phyloP scores from a whole-genome alignment of 2,113 vertebrate genomes.

The Coptodon rendalli region DNA sequence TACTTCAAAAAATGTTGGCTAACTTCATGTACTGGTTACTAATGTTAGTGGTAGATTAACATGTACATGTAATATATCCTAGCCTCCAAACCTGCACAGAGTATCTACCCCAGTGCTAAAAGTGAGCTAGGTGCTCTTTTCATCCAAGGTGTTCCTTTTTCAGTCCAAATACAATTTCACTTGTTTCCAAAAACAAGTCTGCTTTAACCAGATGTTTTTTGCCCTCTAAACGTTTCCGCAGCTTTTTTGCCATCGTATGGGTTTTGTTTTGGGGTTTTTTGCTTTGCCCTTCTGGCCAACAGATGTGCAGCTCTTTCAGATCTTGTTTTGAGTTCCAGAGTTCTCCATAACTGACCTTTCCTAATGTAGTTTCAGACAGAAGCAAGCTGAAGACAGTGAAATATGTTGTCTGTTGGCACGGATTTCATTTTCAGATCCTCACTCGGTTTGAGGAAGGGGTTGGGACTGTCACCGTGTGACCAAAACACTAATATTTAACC shows the following conservation, averaged over 20 bases:
- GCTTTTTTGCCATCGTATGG: not conserved
- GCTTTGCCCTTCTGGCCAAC: not conserved
- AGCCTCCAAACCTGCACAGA: not conserved
- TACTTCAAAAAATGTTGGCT: not conserved
- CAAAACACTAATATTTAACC: not conserved
- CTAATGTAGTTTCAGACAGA: not conserved
- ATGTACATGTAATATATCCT: not conserved
- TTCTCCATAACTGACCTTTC: not conserved
- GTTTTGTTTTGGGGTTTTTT: fast-evolving
- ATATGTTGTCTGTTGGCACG: not conserved
- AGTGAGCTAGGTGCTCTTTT: not conserved
- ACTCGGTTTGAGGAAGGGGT: not conserved
- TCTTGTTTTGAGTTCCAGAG: not conserved
- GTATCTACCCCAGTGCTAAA: not conserved
- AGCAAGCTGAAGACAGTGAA: not conserved
- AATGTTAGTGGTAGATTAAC: not conserved
- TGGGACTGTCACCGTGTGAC: not conserved
- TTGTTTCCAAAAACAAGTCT: not conserved
- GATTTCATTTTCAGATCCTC: not conserved
- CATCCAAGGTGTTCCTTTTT: not conserved
- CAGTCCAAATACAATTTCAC: not conserved
- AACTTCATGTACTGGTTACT: fast-evolving
- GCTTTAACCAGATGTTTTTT: not conserved
- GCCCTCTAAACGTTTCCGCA: not conserved
- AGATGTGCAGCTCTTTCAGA: not conserved